Evolutionary conservation across 2,888 invertebrate genomes (phyloP), one percentile per base, ranked within the genome.

Genomic region (Erebia ligea): DNA sequence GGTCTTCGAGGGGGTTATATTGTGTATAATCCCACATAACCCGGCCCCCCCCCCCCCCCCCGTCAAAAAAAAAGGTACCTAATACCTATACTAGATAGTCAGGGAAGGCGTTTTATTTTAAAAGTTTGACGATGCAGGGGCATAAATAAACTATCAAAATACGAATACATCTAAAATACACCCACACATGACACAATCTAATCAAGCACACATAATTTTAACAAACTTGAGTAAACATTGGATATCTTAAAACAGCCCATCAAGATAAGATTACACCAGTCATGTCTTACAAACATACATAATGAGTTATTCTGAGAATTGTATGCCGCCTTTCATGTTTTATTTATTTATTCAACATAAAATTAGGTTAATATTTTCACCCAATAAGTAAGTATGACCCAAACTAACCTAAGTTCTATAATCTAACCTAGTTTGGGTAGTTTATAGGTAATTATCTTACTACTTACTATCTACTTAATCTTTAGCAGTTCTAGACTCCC

Each of bases 221-320:
- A 71, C 75, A 67, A 63, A 70, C 69, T 64, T 75, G 72, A 76
- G 73, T 75, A 73, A 76, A 68, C 70, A 73, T 69, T 71, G 42
- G 56, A 71, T 67, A 64, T 69, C 48, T 69, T 40, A 54, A 68
- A 70, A 72, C 67, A 69, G 57, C 40, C 11, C 56, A 72, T 68
- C 66, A 62, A 68, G 73, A 73, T 73, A 73, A 73, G 70, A 70
- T 68, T 58, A 19, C 61, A 61, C n/a, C 42, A 45, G 56, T 42
- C 58, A 45, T 25, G 45, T 48, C 48, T 70, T n/a, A 66, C 69
- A 65, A 69, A 72, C 71, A 69, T 59, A 58, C 71, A 67, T 71
- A 69, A 71, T 73, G 66, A 66, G 25, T 61, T 66, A 59, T 73
- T 71, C 69, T 71, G 63, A 59, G 71, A 73, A 73, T 25, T 57